phyloP scores from a whole-genome alignment of 2,113 vertebrate genomes.

The Neodon shergylaensis region DNA sequence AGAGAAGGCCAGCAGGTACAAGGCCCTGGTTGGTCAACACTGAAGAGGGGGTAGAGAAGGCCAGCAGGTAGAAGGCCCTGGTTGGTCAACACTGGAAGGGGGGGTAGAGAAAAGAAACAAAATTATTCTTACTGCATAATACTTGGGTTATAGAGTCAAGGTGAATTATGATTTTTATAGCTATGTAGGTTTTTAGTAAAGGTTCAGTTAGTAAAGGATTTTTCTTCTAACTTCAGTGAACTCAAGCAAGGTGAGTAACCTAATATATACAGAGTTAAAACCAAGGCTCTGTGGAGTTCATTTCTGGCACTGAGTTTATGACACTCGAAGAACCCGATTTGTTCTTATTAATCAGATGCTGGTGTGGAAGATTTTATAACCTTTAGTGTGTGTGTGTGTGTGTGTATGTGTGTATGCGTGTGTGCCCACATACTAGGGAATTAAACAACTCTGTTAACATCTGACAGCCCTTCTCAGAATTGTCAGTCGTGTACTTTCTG shows the following conservation, averaged over 20 bases:
- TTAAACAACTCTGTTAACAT: not conserved
- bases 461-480: conserved; percentile 43
- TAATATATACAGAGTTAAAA: not conserved
- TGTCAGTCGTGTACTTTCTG: not conserved
- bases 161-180: not conserved
- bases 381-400: not conserved
- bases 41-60: too few species aligned
- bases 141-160: conserved; percentile 11
- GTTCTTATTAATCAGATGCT: not conserved
- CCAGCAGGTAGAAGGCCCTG: not conserved
- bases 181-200: not conserved
- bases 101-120: not conserved
- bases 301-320: conserved; percentile 9
- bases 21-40: not conserved
- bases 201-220: not conserved
- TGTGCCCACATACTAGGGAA: too few species aligned
- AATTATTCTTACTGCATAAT: conserved; percentile 1
- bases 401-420: fast-evolving
- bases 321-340: not conserved
- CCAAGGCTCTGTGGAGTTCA: not conserved
- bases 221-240: conserved; percentile 23
- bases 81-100: not conserved
- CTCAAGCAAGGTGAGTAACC: not conserved
- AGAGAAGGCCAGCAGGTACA: not conserved
- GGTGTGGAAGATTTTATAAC: not conserved